phyloP scores from a whole-genome alignment of 2,888 invertebrate species.

The Apantesis nais region DNA sequence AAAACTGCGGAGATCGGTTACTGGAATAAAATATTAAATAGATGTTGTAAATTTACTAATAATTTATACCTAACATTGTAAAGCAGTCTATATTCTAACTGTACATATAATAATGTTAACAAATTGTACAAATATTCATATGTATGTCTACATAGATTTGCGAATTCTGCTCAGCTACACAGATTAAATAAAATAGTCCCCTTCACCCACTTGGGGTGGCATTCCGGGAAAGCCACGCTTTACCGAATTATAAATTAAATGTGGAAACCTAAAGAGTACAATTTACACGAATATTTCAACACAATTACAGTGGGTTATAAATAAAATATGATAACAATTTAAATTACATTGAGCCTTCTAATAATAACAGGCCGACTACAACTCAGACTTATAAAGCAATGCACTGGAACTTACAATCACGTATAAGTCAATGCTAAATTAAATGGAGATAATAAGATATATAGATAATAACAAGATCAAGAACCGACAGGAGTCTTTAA shows the following conservation, averaged over 20 bases:
- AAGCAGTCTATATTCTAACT: background rate
- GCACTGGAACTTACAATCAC: background rate
- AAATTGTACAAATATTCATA: slow-evolving; percentile 1
- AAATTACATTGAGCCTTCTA: background rate
- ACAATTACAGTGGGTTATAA: background rate
- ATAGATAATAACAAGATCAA: no score
- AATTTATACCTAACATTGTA: background rate
- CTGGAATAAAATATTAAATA: background rate
- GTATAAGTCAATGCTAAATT: background rate
- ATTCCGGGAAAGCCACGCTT: slow-evolving; percentile 4
- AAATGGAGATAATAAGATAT: background rate
- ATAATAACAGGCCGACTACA: background rate
- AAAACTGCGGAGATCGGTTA: background rate
- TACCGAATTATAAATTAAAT: slow-evolving; percentile 10
- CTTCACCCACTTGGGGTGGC: background rate
- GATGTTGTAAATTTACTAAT: background rate
- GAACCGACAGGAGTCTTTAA: no score
- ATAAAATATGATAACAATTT: background rate
- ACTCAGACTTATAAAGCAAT: background rate
- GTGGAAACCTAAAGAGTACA: background rate
- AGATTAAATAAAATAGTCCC: slow-evolving; percentile 18
- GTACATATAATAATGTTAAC: background rate
- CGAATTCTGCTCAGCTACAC: slow-evolving; percentile 12
- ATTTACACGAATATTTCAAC: background rate
- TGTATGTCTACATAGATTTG: background rate